Evolutionary conservation across 2,797 vertebrate species (phyloP), one percentile per base, ranked within the genome.

Genomic region (Galagoides demidoff): DNA sequence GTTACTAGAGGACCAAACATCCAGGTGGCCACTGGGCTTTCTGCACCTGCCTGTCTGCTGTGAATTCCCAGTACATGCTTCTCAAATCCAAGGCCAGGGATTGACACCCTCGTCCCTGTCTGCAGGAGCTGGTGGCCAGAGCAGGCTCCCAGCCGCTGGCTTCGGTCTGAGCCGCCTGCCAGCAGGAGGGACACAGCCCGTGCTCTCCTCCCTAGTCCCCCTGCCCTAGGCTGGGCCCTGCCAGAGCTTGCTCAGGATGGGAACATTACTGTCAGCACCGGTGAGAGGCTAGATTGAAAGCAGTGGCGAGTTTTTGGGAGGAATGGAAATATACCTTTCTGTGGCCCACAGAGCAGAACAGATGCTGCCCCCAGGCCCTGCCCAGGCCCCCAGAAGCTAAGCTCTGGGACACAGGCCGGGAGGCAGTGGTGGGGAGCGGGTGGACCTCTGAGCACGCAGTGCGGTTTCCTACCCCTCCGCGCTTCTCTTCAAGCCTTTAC

Each of bases 1-100:
- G 0, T 8, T 17, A 2, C 37, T 0, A 0, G 19, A 19, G 25
- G 27, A 12, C 85, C 61, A 20, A 0, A 10, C 10, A 5, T 9
- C 7, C 89, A 27, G 55, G 66, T 59, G 73, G 37, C 2, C 3
- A 55, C 10, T 0, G 82, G 27, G 27, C 70, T 79, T 14, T 89
- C 59, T 70, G 66, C 70, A 52, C 84, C 92, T 90, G 83, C 90
- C 16, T 25, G 0, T 34, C 37, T 13, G 31, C 70, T 13, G 1
- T 19, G 59, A 52, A 31, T 25, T 71, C 68, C 13, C 12, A 3
- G n/a, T 2, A 3, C 10, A 0, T 74, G 85, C 89, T 79, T 96
- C 12, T 73, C 37, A 43, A 84, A 0, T 22, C n/a, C 8, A 4
- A 59, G 13, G 83, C 86, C 70, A 49, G 20, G 29, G 23, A 12